Evolutionary conservation across 2,113 vertebrate species (phyloP).

Genomic region (Tympanuchus pallidicinctus): DNA sequence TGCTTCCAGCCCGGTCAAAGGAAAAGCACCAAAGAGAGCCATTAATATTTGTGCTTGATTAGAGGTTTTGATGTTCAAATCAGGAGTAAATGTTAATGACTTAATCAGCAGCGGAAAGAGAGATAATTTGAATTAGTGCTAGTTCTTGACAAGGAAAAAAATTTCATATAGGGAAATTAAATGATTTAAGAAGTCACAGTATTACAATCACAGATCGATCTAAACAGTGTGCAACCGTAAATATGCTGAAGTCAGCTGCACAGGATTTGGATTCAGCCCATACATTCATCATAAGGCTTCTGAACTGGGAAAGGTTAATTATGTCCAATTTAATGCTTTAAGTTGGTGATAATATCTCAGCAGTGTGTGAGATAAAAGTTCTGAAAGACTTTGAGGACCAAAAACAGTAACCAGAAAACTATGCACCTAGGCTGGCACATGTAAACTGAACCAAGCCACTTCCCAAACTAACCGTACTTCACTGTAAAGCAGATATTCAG

Average conservation of each 20-base stretch:
- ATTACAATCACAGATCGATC: background rate
- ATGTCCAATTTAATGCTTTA: background rate
- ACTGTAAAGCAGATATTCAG: background rate
- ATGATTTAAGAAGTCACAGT: conserved; percentile 5
- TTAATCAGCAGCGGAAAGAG: conserved; percentile 65
- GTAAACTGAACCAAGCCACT: background rate
- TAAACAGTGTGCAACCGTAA: background rate
- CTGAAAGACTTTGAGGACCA: background rate
- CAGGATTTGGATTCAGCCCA: background rate
- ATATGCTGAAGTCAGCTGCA: background rate
- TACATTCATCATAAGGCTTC: background rate
- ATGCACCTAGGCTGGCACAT: background rate
- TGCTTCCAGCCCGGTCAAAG: background rate
- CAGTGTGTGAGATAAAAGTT: background rate
- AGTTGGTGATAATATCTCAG: background rate
- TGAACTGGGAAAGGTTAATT: background rate
- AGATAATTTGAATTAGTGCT: conserved; percentile 56
- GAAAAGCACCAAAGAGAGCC: conserved; percentile 3
- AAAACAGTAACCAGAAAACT: background rate
- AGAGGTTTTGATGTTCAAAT: conserved; percentile 57
- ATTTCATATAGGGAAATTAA: background rate
- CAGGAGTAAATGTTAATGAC: conserved; percentile 66
- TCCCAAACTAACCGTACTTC: background rate
- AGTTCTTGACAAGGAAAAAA: conserved; percentile 24
- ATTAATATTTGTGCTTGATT: conserved; percentile 59